These are phyloP conservation scores for Coelopa frigida DNA, from an alignment of 1,140 invertebrate genomes.

Conservation along the genomic window DNA sequence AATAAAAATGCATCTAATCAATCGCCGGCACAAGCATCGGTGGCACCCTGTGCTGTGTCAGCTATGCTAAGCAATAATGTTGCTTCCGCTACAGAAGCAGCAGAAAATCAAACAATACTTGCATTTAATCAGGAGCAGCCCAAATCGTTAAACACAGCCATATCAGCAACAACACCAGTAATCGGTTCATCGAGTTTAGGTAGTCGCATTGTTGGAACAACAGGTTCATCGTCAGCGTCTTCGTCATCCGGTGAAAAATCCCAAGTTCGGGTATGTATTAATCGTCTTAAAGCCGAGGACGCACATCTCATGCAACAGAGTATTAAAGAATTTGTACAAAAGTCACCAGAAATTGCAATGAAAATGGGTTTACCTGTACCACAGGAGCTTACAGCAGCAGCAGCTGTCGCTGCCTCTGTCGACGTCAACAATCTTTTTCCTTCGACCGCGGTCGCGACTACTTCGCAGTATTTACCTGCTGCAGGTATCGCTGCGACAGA, in stretches of 20 bases:
- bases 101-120: conserved; percentile 14
- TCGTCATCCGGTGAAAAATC: conserved; percentile 37
- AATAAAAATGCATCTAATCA: conserved; percentile 37
- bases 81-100: conserved; percentile 4
- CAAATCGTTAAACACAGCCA: conserved; percentile 34
- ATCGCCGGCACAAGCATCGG: conserved; percentile 52
- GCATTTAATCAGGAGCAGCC: conserved; percentile 7
- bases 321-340: conserved; percentile 54
- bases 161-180: conserved; percentile 43
- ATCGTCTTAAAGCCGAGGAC: conserved; percentile 55
- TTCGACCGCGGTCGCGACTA: too few species aligned
- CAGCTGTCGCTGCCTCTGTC: neutral
- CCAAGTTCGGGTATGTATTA: conserved; percentile 50
- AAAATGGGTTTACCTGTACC: conserved; percentile 47
- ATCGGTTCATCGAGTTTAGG: conserved; percentile 19
- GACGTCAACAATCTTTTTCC: neutral
- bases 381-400: conserved; percentile 16
- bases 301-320: conserved; percentile 55
- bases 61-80: neutral
- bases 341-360: conserved; percentile 52
- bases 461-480: too few species aligned
- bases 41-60: conserved; percentile 41
- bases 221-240: neutral
- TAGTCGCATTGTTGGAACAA: too few species aligned
- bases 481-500: neutral